Evolutionary conservation across 2,113 vertebrate species (phyloP).

Genomic region (Leucoraja erinaceus): DNA sequence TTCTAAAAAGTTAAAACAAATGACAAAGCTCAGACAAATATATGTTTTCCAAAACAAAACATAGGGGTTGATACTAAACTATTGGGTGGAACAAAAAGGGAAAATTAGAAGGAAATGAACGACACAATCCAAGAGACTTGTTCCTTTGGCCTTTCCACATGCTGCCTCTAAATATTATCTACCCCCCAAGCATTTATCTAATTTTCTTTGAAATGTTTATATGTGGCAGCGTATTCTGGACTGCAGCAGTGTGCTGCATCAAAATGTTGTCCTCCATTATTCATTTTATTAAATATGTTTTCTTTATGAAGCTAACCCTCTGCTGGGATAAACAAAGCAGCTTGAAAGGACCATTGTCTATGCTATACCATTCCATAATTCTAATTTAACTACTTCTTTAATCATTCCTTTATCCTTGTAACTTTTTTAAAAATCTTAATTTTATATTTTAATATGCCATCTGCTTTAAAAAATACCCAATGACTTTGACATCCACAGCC

Average conservation of each 20-base stretch:
- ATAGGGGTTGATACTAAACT: not conserved
- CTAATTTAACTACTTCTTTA: no score
- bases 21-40: not conserved
- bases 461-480: no score
- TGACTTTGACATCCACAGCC: no score
- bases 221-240: no score
- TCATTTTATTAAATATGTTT: not conserved
- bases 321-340: no score
- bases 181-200: not conserved
- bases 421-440: no score
- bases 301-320: not conserved
- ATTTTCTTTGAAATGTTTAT: not conserved
- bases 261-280: no score
- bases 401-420: no score
- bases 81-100: not conserved
- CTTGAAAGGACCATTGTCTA: no score
- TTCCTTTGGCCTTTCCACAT: not conserved
- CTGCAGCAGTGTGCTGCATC: no score
- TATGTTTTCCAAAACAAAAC: not conserved
- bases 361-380: no score
- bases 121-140: not conserved
- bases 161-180: not conserved
- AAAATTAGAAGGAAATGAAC: not conserved
- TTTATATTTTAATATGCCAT: no score
- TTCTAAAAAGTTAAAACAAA: not conserved